These are phyloP conservation scores for Gobius niger DNA, from an alignment of 2,113 vertebrate species.

Conservation along the genomic window DNA sequence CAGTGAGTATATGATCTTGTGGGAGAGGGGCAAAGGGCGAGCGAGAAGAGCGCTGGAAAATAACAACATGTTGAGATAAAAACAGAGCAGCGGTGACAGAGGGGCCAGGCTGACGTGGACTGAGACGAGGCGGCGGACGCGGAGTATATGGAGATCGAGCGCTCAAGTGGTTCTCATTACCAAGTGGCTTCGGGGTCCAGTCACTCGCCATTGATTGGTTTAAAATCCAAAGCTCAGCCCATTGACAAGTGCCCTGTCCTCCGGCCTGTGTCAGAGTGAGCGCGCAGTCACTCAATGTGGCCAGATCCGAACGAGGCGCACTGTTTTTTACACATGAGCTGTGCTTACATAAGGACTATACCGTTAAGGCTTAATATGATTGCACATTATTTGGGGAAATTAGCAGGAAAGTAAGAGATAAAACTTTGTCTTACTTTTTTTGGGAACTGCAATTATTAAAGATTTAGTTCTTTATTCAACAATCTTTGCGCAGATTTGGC, in stretches of 20 bases:
- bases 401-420: too few species aligned
- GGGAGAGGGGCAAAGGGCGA: constrained; percentile 25
- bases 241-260: constrained; percentile 42
- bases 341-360: not conserved
- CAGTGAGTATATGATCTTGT: constrained; percentile 6
- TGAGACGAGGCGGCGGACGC: not conserved
- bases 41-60: constrained; percentile 24
- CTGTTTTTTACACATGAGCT: not conserved
- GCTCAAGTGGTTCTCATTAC: constrained; percentile 58
- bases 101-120: constrained; percentile 16
- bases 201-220: constrained; percentile 67
- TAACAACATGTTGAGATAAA: constrained; percentile 23
- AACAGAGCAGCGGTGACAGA: constrained; percentile 21
- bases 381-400: too few species aligned
- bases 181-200: constrained; percentile 50
- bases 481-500: too few species aligned
- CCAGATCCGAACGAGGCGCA: not conserved
- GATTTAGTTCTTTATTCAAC: too few species aligned
- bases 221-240: constrained; percentile 56
- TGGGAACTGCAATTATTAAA: too few species aligned
- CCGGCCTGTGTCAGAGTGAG: constrained; percentile 31
- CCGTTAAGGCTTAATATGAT: too few species aligned
- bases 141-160: constrained; percentile 35
- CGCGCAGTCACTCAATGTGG: not conserved
- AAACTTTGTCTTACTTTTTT: too few species aligned